These are phyloP conservation scores for Tribolium castaneum DNA, from an alignment of 1,140 invertebrate species.

Conservation along the genomic window DNA sequence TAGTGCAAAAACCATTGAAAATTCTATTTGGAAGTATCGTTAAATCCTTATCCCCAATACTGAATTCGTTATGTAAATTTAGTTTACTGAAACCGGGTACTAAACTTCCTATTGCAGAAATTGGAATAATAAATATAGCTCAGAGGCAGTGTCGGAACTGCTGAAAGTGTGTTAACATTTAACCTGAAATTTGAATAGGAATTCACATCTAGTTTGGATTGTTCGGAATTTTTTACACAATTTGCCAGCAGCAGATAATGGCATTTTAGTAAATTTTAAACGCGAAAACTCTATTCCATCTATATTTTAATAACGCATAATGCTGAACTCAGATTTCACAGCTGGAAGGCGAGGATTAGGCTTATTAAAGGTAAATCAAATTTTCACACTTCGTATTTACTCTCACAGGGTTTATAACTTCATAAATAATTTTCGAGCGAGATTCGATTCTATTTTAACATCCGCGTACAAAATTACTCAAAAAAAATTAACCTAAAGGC, in stretches of 20 bases:
- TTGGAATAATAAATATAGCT: background rate
- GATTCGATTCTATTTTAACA: background rate
- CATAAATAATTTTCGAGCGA: background rate
- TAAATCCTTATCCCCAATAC: background rate
- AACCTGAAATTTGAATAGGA: constrained; percentile 8
- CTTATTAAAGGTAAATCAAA: background rate
- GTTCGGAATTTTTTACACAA: background rate
- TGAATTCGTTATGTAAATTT: background rate
- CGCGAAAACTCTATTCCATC: background rate
- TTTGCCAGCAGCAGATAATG: background rate
- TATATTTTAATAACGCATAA: background rate
- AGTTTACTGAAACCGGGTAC: background rate
- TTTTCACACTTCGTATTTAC: background rate
- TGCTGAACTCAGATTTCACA: background rate
- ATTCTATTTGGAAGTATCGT: background rate
- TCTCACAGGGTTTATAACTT: background rate
- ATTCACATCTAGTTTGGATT: background rate
- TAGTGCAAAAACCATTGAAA: too few species aligned
- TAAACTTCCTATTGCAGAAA: background rate
- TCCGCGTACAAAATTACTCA: too few species aligned
- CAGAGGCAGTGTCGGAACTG: background rate
- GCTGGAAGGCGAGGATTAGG: background rate
- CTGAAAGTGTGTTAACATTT: constrained; percentile 15
- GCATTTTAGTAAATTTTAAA: background rate
- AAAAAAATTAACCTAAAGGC: too few species aligned